Percentiles rank a stretch among this genome's conserved stretches.
Conservation (phyloP, 2,113 vertebrate species). For the Datnioides undecimradiatus region DNA sequence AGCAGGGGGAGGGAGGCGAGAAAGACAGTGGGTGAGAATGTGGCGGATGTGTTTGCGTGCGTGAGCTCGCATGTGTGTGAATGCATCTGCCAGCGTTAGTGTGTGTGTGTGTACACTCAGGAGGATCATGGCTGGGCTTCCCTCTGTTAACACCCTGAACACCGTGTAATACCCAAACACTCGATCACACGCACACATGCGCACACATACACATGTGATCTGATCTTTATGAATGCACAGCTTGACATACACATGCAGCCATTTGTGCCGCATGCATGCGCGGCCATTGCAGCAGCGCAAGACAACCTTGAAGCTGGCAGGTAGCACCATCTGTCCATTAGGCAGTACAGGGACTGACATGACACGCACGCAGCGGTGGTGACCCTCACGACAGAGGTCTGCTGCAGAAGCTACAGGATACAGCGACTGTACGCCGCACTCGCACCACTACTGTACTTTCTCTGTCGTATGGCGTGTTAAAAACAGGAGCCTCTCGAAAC, state of each 20-base stretch:
- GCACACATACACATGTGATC: background rate
- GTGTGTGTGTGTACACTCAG: background rate
- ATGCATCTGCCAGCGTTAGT: background rate
- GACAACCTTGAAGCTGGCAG: constrained; percentile 59
- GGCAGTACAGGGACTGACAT: constrained; percentile 12
- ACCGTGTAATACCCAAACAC: constrained; percentile 76
- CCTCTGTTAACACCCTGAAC: constrained; percentile 87
- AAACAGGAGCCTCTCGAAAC: constrained; percentile 11
- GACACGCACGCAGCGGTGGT: background rate
- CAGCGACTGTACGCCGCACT: background rate
- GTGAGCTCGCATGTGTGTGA: background rate
- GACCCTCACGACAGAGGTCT: constrained; percentile 20
- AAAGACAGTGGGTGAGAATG: constrained; percentile 32
- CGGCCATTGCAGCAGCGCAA: constrained; percentile 9
- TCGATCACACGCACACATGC: constrained; percentile 50
- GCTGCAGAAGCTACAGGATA: background rate
- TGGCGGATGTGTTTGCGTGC: background rate
- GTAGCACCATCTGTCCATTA: constrained; percentile 61
- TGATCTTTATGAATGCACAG: background rate
- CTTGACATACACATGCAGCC: background rate
- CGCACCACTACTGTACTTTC: background rate
- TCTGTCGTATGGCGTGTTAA: background rate
- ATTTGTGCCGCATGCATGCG: background rate
- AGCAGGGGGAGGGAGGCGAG: background rate
- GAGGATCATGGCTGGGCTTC: constrained; percentile 9